Evolutionary conservation across 2,113 vertebrate species (phyloP), one percentile per base, ranked within the genome.

Genomic region (Tauraco erythrolophus): DNA sequence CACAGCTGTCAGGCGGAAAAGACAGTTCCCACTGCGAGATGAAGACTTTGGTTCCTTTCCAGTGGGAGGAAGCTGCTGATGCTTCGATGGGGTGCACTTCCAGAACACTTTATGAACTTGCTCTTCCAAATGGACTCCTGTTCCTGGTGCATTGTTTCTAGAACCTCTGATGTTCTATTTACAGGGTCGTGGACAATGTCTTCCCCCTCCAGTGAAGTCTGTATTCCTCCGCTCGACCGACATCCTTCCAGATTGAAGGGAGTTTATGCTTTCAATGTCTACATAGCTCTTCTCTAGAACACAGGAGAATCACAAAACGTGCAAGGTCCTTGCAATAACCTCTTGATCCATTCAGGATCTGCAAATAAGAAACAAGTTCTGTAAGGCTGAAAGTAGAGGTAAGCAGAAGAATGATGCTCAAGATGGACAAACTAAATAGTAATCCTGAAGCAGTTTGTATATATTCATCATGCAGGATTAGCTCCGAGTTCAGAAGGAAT

Each of bases 271-370:
- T 88, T 61, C 33, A 43, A 25, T 71, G 64, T 83, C 90, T 69
- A 71, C 51, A 11, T 18, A 33, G 80, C 64, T 21, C 45, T 70
- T 71, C 25, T 72, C 98, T 98, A 99, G 96, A 99, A 98, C 96
- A 99, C 98, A 1, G 99, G 99, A 30, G 99, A 99, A 89, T 99
- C 99, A 31, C 99, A 99, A 97, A 99, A 99, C 0, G 98, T 98
- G 94, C 99, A 99, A 39, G 99, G 99, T 53, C 99, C 99, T 68
- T 99, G 98, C 80, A 99, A 97, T 7, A 99, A 96, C 97, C 98
- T 98, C 98, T 98, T 99, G 87, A 99, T 99, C 99, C 99, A 99
- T 61, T 99, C 99, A 23, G 99, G 99, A 94, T 99, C 99, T 99
- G 98, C 31, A 94, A 97, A 94, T 57, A 91, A 96, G 94, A 98